Evolutionary conservation across 2,888 invertebrate genomes (phyloP), one percentile per base, ranked within the genome.

Genomic region (Isotomurus palustris): DNA sequence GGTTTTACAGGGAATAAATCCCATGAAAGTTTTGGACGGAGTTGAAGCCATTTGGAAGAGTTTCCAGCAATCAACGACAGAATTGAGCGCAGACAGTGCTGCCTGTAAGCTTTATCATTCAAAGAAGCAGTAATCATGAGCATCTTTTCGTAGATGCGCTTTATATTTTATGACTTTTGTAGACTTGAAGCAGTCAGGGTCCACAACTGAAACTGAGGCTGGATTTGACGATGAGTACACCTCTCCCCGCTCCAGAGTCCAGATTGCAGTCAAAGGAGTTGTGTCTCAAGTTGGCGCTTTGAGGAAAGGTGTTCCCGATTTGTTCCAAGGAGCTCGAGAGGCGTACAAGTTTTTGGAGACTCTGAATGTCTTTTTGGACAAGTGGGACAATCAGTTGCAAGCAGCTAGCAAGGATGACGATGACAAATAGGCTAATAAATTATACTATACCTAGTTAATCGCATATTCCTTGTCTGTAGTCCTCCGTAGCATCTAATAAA

Each of bases 261-360:
- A 44, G 41, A 56, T 53, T 2, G 21, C 58, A 1, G 50, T 61
- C 8, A 41, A 57, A 12, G 63, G 67, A 32, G 60, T 68, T 10
- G 35, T 61, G 5, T 52, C 41, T 36, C 60, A 62, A 27, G 35
- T 64, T 32, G 60, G 56, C 2, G 64, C 62, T 14, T 35, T 67
- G 4, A 53, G 60, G 10, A 58, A 58, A 27, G 57, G 62, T 21
- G 57, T 64, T 29, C 66, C 66, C 2, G 66, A 61, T 53, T 28
- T 68, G 1, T 70, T 64, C 38, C 62, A 63, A 53, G 68, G 70
- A 14, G 68, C 68, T 5, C 36, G 59, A 25, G 70, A 68, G 48
- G 70, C 68, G 0, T 67, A 66, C 49, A 48, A 56, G 28, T 54
- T 70, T 10, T 48, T 70, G 8, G 62, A 59, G 21, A 50, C 54